These are phyloP conservation scores for Arrhopalites spinosus DNA, from an alignment of 2,888 invertebrate species.

Conservation along the genomic window DNA sequence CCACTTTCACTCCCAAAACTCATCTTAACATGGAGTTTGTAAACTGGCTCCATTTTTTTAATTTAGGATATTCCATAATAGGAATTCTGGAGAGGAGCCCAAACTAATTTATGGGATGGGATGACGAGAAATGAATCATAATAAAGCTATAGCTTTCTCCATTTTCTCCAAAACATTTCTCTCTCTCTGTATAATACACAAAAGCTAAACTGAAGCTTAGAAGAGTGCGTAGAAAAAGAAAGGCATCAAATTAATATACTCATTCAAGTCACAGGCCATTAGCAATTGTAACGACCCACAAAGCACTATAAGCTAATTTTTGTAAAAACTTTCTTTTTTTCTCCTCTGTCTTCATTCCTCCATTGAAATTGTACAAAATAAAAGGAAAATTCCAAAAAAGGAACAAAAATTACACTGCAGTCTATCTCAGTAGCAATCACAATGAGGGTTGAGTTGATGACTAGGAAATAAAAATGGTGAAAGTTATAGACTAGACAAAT, in stretches of 20 bases:
- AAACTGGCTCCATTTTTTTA: not conserved
- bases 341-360: no score
- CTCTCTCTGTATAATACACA: not conserved
- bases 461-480: no score
- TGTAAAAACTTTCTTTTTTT: no score
- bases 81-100: constrained; percentile 12
- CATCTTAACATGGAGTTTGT: no score
- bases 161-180: not conserved
- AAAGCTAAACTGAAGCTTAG: not conserved
- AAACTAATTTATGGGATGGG: constrained; percentile 32
- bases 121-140: constrained; percentile 28
- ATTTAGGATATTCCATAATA: constrained; percentile 5
- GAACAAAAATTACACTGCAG: no score
- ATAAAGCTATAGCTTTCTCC: not conserved
- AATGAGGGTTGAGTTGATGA: no score
- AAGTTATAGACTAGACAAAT: no score
- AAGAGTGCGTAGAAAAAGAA: not conserved
- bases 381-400: no score
- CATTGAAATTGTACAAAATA: no score
- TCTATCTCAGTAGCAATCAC: no score
- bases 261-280: constrained; percentile 34
- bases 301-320: not conserved
- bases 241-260: constrained; percentile 31
- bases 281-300: constrained; percentile 27
- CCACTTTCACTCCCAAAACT: no score